A percentile compares a stretch with the other conserved stretches of the same genome.
Evolutionary conservation across 2,113 vertebrate genomes (phyloP).

Genomic region (Notothenia coriiceps): DNA sequence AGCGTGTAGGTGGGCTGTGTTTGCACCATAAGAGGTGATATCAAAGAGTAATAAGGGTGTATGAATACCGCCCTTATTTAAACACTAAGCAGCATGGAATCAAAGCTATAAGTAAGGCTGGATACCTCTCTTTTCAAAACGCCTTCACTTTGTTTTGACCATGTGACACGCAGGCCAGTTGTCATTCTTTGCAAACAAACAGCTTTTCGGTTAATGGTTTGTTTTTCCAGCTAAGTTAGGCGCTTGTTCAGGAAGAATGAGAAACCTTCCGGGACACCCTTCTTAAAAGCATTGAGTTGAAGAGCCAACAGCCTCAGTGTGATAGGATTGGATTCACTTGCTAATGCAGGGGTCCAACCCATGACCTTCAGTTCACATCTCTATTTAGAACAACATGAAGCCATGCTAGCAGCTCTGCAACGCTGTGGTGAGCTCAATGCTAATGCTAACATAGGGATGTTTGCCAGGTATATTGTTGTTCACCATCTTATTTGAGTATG

Average conservation of each 20-base stretch:
- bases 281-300: not conserved
- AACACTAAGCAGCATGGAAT: conserved; percentile 40
- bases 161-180: conserved; percentile 5
- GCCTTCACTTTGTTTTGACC: conserved; percentile 24
- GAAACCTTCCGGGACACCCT: not conserved
- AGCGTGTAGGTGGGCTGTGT: conserved; percentile 61
- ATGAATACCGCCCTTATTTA: conserved; percentile 52
- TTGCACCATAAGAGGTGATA: conserved; percentile 60
- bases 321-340: not conserved
- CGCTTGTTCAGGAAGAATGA: not conserved
- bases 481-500: not conserved
- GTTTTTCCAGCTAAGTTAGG: conserved; percentile 28
- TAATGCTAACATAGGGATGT: conserved; percentile 3
- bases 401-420: not conserved
- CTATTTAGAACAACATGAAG: not conserved
- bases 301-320: not conserved
- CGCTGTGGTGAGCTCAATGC: not conserved
- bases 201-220: not conserved
- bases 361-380: conserved; percentile 3
- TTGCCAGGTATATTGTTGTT: not conserved
- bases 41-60: conserved; percentile 58
- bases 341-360: not conserved
- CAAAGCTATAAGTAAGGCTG: conserved; percentile 41
- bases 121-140: conserved; percentile 28
- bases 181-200: conserved; percentile 12